A percentile compares a stretch with the other conserved stretches of the same genome.
phyloP scores from a whole-genome alignment of 2,888 invertebrate genomes.

The Eupithecia subfuscata region DNA sequence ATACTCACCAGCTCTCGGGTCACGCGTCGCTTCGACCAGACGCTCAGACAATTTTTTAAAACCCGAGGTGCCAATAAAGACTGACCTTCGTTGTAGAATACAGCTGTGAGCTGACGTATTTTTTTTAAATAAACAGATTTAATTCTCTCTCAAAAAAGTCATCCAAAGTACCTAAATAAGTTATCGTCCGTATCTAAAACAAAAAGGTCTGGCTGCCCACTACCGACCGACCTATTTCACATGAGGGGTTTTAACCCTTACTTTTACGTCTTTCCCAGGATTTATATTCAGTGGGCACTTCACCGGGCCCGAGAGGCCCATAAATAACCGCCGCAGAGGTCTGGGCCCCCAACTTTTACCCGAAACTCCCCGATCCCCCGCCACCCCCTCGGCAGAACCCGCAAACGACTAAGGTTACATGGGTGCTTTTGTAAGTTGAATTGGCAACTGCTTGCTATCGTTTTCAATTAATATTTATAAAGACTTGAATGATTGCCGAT shows the following conservation, averaged over 20 bases:
- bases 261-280: constrained; percentile 79
- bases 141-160: constrained; percentile 18
- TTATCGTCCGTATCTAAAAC: constrained; percentile 29
- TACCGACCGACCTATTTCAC: constrained; percentile 50
- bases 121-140: not conserved
- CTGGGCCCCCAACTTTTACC: constrained; percentile 62
- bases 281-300: constrained; percentile 82
- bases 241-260: constrained; percentile 58
- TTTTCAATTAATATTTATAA: not conserved
- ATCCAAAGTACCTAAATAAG: constrained; percentile 27
- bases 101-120: not conserved
- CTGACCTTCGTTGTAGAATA: not conserved
- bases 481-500: too few relatives aligned
- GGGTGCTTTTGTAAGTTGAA: constrained; percentile 38
- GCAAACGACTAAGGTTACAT: constrained; percentile 80
- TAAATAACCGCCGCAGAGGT: constrained; percentile 79
- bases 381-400: constrained; percentile 54
- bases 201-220: constrained; percentile 40
- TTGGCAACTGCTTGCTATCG: constrained; percentile 19
- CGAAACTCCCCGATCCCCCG: constrained; percentile 44
- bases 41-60: too few relatives aligned
- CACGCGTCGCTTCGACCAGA: too few relatives aligned
- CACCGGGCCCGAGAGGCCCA: constrained; percentile 80
- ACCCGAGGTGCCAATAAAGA: too few relatives aligned
- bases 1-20: too few relatives aligned